phyloP scores from a whole-genome alignment of 2,797 vertebrate species.

The Psittacula derbiana region DNA sequence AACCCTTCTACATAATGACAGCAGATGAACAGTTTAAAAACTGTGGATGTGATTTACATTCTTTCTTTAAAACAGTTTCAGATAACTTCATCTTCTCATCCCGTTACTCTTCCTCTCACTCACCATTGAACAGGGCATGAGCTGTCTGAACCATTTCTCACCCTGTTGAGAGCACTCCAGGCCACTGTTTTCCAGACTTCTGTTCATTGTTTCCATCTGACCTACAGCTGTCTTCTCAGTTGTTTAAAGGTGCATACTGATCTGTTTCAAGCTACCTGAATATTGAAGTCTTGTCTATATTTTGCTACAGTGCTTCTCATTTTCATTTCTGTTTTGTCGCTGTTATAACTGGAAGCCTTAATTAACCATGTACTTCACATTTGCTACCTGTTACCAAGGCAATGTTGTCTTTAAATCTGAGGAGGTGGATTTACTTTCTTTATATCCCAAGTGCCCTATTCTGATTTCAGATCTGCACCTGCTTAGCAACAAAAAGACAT shows the following conservation, averaged over 20 bases:
- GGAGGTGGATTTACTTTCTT: slow-evolving; percentile 67
- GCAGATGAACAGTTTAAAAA: not conserved
- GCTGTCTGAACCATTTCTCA: not conserved
- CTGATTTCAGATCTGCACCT: slow-evolving; percentile 57
- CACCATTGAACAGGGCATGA: not conserved
- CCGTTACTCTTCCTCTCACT: not conserved
- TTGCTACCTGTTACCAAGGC: slow-evolving; percentile 71
- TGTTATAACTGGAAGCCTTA: slow-evolving; percentile 49
- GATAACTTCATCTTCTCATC: not conserved
- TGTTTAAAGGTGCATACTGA: not conserved
- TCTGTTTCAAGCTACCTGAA: slow-evolving; percentile 39
- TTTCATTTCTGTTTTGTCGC: slow-evolving; percentile 54
- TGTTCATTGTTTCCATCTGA: not conserved
- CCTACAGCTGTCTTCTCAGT: not conserved
- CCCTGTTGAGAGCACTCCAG: not conserved
- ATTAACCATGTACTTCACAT: slow-evolving; percentile 61
- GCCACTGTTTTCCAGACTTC: not conserved
- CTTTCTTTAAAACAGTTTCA: not conserved
- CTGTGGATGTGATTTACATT: not conserved
- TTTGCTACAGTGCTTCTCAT: slow-evolving; percentile 48
- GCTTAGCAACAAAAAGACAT: slow-evolving; percentile 60
- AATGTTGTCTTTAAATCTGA: slow-evolving; percentile 69
- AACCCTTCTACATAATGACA: not conserved
- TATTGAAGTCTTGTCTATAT: slow-evolving; percentile 53
- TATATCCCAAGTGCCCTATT: slow-evolving; percentile 40